Evolutionary conservation across 2,797 vertebrate genomes (phyloP), one percentile per base, ranked within the genome.

Genomic region (Lepus townsendii): DNA sequence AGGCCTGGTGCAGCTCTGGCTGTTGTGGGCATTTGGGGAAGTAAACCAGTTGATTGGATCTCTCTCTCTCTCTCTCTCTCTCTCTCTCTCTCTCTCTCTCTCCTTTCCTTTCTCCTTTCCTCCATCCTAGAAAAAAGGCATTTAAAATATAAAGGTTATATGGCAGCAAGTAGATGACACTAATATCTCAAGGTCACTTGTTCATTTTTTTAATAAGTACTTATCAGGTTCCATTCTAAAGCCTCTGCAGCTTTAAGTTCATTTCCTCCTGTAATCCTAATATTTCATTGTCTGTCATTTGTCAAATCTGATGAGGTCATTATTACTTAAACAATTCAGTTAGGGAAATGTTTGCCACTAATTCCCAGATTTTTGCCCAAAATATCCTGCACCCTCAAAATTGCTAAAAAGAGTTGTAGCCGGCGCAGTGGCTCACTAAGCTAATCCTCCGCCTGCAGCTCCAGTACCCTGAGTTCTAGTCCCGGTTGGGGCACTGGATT

Each of bases 191-290:
- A 12, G 68, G 38, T 2, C 35, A 63, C 32, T 77, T 35, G 27
- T 60, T 94, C n/a, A 63, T 77, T 76, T 57, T 76, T 90, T 91
- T 71, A 65, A 62, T 93, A 84, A 65, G 5, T 26, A 35, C 42
- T 90, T 83, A 75, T 66, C 63, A 63, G 38, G 57, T 62, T 35
- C 57, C 22, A n/a, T 82, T 85, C n/a, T 88, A 62, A 88, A 88
- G 42, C 22, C 9, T 95, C 66, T 79, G 11, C 47, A 71, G 35
- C 7, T 50, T 88, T 69, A 79, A 66, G n/a, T 72, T 78, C 22
- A 38, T 80, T 88, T 91, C 73, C n/a, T 93, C 50, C 22, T 38
- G 38, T 7, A 16, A 71, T n/a, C 13, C 35, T 77, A 50, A 66
- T n/a, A 77, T 80, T 88, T 79, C 47, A 76, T 83, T 80, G 47